Evolutionary conservation across 2,113 vertebrate species (phyloP), one percentile per base, ranked within the genome.

Genomic region (Orientallactaga bullata): DNA sequence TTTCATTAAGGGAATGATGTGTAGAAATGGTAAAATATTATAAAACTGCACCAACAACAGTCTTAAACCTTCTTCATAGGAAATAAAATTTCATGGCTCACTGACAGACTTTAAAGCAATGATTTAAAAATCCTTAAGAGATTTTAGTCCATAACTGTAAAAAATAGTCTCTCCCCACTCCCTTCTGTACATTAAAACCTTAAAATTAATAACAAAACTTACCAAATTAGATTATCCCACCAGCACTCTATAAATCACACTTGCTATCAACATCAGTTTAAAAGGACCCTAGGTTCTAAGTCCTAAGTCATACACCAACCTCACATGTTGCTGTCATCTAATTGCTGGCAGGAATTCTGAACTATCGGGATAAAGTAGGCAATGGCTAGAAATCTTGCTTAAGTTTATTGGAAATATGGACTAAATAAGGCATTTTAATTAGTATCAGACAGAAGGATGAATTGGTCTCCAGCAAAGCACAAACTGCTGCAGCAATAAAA

Each of bases 361-460:
- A 84, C 92, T 93, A 94, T 32, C 88, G 71, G 91, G 96, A 96
- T 90, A 17, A 95, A 95, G 91, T 3, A 92, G 73, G 89, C 61
- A 85, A 58, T 42, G 78, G 42, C 13, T 68, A 88, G 76, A 95
- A 83, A 90, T 88, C 55, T 60, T 96, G 84, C 91, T 93, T 95
- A 86, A 17, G 16, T 88, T 93, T 83, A 96, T 84, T 95, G 85
- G 85, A 90, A 96, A 96, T 92, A 91, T 30, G 69, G 88, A 92
- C 95, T 93, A 96, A 96, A 94, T 95, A 94, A 94, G 89, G 94
- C 39, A 42, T 79, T 93, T 90, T 95, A 97, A 95, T 96, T 95
- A 95, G 82, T 79, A 90, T 87, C 58, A 88, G 93, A 95, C 77
- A 95, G 94, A 96, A 97, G 89, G 76, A 89, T 65, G 71, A 93